phyloP scores from a whole-genome alignment of 2,888 invertebrate genomes.

The Anthophora plumipes region DNA sequence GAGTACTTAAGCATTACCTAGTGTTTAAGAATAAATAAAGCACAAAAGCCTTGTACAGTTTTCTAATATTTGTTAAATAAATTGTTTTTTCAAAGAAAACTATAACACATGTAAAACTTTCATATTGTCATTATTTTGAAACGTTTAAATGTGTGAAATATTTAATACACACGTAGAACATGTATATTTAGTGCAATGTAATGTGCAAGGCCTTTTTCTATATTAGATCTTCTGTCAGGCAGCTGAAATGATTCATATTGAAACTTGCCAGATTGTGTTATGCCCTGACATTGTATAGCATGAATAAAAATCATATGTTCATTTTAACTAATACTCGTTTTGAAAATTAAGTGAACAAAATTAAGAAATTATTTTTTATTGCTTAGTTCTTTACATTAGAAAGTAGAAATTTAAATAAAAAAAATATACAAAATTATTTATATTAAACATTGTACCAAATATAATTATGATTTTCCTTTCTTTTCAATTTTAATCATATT shows the following conservation, averaged over 20 bases:
- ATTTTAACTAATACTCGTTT: conserved; percentile 56
- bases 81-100: conserved; percentile 43
- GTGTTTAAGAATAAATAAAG: conserved; percentile 52
- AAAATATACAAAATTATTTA: conserved; percentile 50
- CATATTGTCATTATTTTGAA: conserved; percentile 23
- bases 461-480: conserved; percentile 25
- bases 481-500: conserved; percentile 86
- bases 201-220: conserved; percentile 58
- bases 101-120: conserved; percentile 22
- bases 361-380: conserved; percentile 52
- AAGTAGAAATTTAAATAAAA: conserved; percentile 44
- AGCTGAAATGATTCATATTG: conserved; percentile 68
- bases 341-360: conserved; percentile 18
- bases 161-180: background rate
- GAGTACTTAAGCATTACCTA: conserved; percentile 72
- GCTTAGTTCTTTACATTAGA: conserved; percentile 33
- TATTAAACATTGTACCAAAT: conserved; percentile 20
- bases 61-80: conserved; percentile 60
- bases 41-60: conserved; percentile 64
- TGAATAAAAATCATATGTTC: conserved; percentile 64
- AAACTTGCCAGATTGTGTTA: conserved; percentile 72
- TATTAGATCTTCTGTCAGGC: conserved; percentile 56
- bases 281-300: conserved; percentile 69
- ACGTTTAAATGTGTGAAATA: conserved; percentile 1
- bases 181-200: conserved; percentile 2